These are phyloP conservation scores for Hydropotes inermis DNA, from an alignment of 2,113 vertebrate genomes.

Conservation along the genomic window DNA sequence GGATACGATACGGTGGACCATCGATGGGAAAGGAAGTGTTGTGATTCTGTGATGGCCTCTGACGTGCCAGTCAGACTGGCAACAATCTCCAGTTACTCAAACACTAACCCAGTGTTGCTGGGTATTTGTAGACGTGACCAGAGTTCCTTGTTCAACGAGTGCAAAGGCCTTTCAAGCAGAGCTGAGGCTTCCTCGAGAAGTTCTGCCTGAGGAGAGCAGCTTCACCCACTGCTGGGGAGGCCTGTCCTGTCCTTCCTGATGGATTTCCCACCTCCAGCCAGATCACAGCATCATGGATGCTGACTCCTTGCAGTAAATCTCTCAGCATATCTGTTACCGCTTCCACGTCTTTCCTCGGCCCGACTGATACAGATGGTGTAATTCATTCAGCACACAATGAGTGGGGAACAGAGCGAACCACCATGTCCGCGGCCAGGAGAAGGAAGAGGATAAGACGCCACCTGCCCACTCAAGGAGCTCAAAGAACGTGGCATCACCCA, in stretches of 20 bases:
- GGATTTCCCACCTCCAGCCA: not conserved
- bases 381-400: not conserved
- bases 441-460: not conserved
- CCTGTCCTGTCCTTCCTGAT: not conserved
- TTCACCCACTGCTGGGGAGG: too few relatives aligned
- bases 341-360: not conserved
- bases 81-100: not conserved
- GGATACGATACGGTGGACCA: not conserved
- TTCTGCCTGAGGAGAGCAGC: not conserved
- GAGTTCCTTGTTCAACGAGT: not conserved
- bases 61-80: not conserved
- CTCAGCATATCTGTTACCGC: not conserved
- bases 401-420: not conserved
- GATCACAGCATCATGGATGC: not conserved
- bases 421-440: accelerated
- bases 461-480: not conserved
- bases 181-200: not conserved
- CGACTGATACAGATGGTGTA: not conserved
- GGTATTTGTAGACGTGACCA: too few relatives aligned
- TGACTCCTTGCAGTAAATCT: not conserved
- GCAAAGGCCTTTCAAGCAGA: not conserved
- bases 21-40: not conserved
- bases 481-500: accelerated
- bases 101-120: not conserved
- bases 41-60: not conserved